Conservation (phyloP, 30 jellyfish, hydroid and myxozoan species). For the Pelagia noctiluca region DNA sequence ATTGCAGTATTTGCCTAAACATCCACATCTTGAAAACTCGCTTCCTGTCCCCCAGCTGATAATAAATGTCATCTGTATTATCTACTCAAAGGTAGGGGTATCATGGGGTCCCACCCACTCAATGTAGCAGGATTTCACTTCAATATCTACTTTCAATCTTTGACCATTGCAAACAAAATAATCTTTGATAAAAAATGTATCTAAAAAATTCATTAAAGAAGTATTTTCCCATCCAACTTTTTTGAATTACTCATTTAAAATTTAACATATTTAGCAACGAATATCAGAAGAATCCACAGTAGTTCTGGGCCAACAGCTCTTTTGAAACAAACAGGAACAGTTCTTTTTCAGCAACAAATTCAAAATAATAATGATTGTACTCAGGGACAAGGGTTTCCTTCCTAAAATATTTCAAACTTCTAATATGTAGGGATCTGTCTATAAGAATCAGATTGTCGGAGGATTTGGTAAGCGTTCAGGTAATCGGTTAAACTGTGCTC, state of each 20-base stretch:
- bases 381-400: background rate
- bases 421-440: too few species aligned
- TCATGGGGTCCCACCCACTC: conserved; percentile 41
- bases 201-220: background rate
- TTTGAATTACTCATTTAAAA: too few species aligned
- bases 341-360: background rate
- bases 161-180: too few species aligned
- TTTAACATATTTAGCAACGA: background rate
- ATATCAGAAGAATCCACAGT: background rate
- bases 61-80: conserved; percentile 1
- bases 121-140: conserved; percentile 29
- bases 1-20: background rate
- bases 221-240: background rate
- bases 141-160: too few species aligned
- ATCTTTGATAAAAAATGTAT: too few species aligned
- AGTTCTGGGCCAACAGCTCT: background rate
- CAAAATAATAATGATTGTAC: background rate
- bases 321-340: background rate
- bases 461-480: background rate
- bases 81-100: conserved; percentile 13
- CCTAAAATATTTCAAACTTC: background rate
- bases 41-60: conserved; percentile 33
- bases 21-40: background rate
- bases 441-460: too few species aligned
- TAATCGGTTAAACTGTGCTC: background rate